A percentile compares a stretch with the other conserved stretches of the same genome.
These are phyloP conservation scores for Latheticus oryzae DNA, from an alignment of 2,888 invertebrate species.

Conservation along the genomic window DNA sequence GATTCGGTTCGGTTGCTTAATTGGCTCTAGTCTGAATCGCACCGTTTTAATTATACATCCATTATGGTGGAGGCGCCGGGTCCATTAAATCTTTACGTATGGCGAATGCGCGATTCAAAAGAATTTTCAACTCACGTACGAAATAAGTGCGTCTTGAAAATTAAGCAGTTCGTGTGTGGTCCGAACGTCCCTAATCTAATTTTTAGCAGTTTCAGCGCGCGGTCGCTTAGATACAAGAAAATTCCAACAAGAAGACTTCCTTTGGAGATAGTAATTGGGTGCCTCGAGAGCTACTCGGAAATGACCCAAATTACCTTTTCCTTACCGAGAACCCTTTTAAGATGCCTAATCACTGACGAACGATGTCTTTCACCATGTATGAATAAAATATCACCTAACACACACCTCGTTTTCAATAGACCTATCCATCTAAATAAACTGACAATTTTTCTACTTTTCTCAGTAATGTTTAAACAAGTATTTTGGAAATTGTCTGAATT, in stretches of 20 bases:
- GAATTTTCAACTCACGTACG: constrained; percentile 1
- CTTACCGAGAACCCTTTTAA: constrained; percentile 38
- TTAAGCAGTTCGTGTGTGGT: constrained; percentile 6
- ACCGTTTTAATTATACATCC: constrained; percentile 36
- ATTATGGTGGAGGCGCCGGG: constrained; percentile 33
- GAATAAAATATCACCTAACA: constrained; percentile 40
- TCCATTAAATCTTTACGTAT: constrained; percentile 8
- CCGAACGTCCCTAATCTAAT: constrained; percentile 28
- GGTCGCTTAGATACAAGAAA: constrained; percentile 31
- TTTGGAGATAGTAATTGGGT: constrained; percentile 38
- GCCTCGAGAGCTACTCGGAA: constrained; percentile 35
- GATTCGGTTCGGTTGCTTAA: constrained; percentile 41
- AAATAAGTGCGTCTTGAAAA: neutral
- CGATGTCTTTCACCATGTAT: constrained; percentile 38
- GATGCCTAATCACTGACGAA: constrained; percentile 40
- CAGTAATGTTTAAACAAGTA: neutral
- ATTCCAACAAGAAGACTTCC: constrained; percentile 15
- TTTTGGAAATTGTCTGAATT: neutral
- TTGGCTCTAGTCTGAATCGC: constrained; percentile 36
- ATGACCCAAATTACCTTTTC: constrained; percentile 37
- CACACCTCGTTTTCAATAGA: constrained; percentile 30
- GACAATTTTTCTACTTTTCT: too few species aligned
- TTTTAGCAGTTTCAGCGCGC: constrained; percentile 20
- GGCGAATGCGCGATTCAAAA: neutral
- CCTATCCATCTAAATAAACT: too few species aligned